Base-by-base conservation (phyloP, 2,797 vertebrate species). In the Podarcis lilfordi region DNA sequence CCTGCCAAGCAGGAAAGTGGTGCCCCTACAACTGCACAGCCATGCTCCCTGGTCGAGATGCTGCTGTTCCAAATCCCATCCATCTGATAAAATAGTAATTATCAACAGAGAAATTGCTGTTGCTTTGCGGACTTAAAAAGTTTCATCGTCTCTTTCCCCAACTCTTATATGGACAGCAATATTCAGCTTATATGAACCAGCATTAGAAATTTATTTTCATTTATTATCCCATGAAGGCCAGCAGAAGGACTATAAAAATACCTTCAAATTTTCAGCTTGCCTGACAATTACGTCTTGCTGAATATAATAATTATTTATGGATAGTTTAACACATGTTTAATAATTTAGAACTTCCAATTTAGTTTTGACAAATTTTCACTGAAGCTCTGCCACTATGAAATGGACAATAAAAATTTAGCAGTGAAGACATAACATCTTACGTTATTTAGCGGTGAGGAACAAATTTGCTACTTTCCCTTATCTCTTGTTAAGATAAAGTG, bases 181-280 rank as follows among this genome's bases (percentile, higher is more conserved):
- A 37, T 95, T 88, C 55, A 86, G 71, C 77, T 92, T 91, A 91
- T 85, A 78, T 50, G 92, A 95, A 87, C 83, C 88, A 59, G 88
- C 90, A 86, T 89, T 92, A 93, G 78, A 93, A 94, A 92, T 90
- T 80, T 87, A 86, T 92, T 91, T 86, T 90, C 78, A 92, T 93
- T 92, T 92, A 89, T 90, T 92, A 74, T 86, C 86, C 83, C 89
- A 90, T 88, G 74, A 93, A 91, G 86, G 87, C 78, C 94, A 93
- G 86, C 40, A 5, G 55, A 92, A 82, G 84, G 92, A 93, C 91
- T 64, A 93, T 89, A 91, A 95, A 95, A 90, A 69, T 59, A 89
- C 64, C 92, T 91, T 89, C 89, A 45, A 82, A 84, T 88, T 84
- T 93, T 74, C 87, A 90, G 87, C 88, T 86, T 95, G 92, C 81